These are phyloP conservation scores for Octomys mimax DNA, from an alignment of 2,797 vertebrate species.

Conservation along the genomic window DNA sequence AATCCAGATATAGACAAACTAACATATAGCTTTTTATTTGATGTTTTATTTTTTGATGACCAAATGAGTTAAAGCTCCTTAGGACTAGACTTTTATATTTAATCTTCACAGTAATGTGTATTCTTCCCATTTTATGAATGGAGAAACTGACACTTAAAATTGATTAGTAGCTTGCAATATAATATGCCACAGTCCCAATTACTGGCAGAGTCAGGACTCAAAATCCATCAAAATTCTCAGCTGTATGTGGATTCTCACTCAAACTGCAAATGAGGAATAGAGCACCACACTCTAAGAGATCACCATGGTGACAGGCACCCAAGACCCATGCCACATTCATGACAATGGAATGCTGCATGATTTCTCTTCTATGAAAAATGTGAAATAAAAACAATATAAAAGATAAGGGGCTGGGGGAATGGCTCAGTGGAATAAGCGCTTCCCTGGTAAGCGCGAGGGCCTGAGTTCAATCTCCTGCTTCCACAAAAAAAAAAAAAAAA, in stretches of 20 bases:
- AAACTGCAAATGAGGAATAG: neutral
- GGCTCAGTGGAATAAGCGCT: no score
- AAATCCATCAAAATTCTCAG: neutral
- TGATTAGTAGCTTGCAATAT: neutral
- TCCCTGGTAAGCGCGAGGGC: no score
- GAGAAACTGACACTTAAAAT: neutral
- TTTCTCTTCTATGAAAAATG: neutral
- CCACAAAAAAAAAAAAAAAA: no score
- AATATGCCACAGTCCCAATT: neutral
- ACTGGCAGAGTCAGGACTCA: neutral
- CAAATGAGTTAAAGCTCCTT: slow-evolving; percentile 23
- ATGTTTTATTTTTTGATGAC: slow-evolving; percentile 42
- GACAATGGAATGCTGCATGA: neutral
- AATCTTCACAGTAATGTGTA: neutral
- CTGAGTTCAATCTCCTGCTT: no score
- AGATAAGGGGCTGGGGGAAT: neutral
- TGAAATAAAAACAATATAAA: neutral
- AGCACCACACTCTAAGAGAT: neutral
- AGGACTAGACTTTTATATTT: slow-evolving; percentile 27
- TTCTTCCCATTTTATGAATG: neutral
- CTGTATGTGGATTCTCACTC: neutral
- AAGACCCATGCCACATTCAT: neutral
- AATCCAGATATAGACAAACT: neutral
- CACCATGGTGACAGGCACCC: neutral
- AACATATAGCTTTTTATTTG: neutral